These are phyloP conservation scores for Ophion ellenae DNA, from an alignment of 2,888 invertebrate species.

Conservation along the genomic window DNA sequence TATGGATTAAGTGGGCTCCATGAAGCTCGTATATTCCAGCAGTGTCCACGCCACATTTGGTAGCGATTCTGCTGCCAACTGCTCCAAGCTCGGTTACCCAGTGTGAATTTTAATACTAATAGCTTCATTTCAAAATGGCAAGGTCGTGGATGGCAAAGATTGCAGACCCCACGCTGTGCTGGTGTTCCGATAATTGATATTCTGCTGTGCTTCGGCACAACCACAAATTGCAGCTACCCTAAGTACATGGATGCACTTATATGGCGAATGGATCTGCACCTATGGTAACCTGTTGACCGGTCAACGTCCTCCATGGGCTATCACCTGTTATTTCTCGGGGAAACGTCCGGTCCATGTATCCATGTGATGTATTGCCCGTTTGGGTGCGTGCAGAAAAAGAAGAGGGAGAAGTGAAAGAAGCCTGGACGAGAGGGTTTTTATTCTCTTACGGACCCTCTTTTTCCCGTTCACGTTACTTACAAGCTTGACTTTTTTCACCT, in stretches of 20 bases:
- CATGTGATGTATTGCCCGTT: not conserved
- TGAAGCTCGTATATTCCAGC: conserved; percentile 15
- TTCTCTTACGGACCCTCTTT: conserved; percentile 11
- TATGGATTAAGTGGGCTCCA: conserved; percentile 30
- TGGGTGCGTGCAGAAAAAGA: not conserved
- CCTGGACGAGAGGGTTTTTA: conserved; percentile 12
- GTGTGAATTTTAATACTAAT: not conserved
- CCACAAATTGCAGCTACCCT: not conserved
- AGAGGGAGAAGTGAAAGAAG: conserved; percentile 14
- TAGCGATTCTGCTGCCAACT: not conserved
- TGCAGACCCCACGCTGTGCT: not conserved
- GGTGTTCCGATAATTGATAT: not conserved
- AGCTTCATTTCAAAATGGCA: not conserved
- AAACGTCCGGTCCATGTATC: not conserved
- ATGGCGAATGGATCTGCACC: not conserved
- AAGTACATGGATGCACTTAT: not conserved
- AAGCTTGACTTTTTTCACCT: conserved; percentile 4
- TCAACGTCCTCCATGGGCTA: not conserved
- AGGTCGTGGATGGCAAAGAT: not conserved
- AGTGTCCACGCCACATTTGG: conserved; percentile 3
- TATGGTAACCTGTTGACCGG: conserved; percentile 24
- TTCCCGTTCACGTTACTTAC: conserved; percentile 26
- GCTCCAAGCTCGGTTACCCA: not conserved
- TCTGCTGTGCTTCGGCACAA: not conserved
- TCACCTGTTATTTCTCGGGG: not conserved